Percentiles rank a stretch among this genome's conserved stretches.
phyloP scores from a whole-genome alignment of 2,113 vertebrate species.

The Ailuropoda melanoleuca region DNA sequence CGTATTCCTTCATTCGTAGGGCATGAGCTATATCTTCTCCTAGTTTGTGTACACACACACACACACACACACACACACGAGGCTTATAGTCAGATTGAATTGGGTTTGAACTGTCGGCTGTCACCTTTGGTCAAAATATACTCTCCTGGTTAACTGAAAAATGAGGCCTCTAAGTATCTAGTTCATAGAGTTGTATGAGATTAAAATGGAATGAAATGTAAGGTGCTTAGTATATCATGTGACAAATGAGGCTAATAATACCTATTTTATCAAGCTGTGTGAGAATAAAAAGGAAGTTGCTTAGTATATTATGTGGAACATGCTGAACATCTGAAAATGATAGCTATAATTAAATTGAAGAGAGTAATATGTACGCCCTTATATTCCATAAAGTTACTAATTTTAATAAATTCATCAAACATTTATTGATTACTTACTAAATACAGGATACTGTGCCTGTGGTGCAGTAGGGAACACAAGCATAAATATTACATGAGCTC shows the following conservation, averaged over 20 bases:
- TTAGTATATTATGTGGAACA: not conserved
- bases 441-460: not conserved
- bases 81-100: not conserved
- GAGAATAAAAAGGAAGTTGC: not conserved
- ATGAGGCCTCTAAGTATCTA: not conserved
- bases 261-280: not conserved
- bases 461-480: not conserved
- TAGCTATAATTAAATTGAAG: constrained; percentile 17
- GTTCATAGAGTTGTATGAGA: not conserved
- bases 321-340: constrained; percentile 33
- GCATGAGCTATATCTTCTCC: not conserved
- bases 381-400: not conserved
- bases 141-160: constrained; percentile 20
- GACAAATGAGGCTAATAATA: constrained; percentile 2
- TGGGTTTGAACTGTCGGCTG: not conserved
- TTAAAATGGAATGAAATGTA: not conserved
- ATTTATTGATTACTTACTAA: constrained; percentile 11
- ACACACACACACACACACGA: not conserved
- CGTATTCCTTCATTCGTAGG: not conserved
- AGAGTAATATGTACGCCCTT: not conserved
- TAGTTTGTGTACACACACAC: not conserved
- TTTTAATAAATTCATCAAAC: not conserved
- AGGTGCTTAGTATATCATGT: not conserved
- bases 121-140: not conserved
- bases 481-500: constrained; percentile 39